Percentiles rank a stretch among this genome's conserved stretches.
phyloP scores from a whole-genome alignment of 2,113 vertebrate genomes.

The Balaeniceps rex region DNA sequence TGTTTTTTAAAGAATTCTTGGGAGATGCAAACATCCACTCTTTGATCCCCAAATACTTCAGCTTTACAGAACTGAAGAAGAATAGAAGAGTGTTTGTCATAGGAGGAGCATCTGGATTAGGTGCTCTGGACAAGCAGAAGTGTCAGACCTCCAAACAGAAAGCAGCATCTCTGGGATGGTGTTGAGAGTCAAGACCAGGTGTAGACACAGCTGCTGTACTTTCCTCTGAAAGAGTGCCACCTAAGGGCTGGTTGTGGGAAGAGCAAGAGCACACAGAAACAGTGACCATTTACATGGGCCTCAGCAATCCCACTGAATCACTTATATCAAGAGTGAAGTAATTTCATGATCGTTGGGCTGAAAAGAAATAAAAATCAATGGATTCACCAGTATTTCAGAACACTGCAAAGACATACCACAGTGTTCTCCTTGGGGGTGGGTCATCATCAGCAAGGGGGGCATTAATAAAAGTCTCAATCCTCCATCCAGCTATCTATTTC shows the following conservation, averaged over 20 bases:
- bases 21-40: not conserved
- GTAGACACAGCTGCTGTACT: not conserved
- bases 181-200: not conserved
- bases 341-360: not conserved
- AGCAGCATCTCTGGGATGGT: not conserved
- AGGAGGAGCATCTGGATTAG: not conserved
- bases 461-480: not conserved
- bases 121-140: not conserved
- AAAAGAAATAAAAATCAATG: not conserved
- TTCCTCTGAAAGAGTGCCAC: not conserved
- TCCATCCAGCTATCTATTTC: not conserved
- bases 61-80: not conserved
- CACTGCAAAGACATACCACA: not conserved
- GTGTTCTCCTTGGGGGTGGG: not conserved
- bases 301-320: not conserved
- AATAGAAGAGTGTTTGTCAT: not conserved
- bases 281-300: accelerated
- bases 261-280: not conserved
- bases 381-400: not conserved
- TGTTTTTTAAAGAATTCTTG: not conserved
- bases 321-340: not conserved
- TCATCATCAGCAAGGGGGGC: not conserved
- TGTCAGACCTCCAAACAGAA: not conserved
- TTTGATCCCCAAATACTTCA: not conserved
- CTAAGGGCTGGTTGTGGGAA: not conserved